Evolutionary conservation across 2,113 vertebrate species (phyloP).

Genomic region (Campylomormyrus tamandua): DNA sequence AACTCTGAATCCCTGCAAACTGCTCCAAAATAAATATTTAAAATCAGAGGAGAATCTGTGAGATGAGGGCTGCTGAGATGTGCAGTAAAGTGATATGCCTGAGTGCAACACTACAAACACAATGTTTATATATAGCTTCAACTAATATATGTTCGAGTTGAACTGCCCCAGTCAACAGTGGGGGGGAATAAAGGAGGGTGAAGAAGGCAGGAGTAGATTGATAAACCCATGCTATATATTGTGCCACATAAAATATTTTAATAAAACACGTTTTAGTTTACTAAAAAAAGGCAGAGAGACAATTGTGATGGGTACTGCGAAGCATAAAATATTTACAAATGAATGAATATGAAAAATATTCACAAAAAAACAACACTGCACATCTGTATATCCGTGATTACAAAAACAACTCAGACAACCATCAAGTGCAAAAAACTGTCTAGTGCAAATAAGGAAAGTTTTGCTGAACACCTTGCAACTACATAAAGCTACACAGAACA

Average conservation of each 20-base stretch:
- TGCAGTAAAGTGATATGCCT: not conserved
- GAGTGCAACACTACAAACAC: not conserved
- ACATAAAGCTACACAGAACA: not conserved
- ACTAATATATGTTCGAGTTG: not conserved
- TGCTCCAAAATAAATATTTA: not conserved
- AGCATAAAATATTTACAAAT: constrained; percentile 18
- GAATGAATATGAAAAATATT: not conserved
- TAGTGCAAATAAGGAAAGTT: not conserved
- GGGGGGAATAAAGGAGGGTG: not conserved
- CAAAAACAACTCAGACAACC: not conserved
- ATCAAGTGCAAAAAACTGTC: not conserved
- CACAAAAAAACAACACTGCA: not conserved
- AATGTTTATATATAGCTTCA: not conserved
- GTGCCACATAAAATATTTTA: constrained; percentile 4
- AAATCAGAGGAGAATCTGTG: not conserved
- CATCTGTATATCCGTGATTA: not conserved
- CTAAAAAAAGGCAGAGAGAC: not conserved
- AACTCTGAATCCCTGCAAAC: not conserved
- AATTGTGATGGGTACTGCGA: not conserved
- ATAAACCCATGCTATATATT: not conserved
- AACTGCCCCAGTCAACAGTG: not conserved
- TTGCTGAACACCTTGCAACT: not conserved
- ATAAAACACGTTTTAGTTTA: not conserved
- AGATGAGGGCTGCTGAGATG: not conserved
- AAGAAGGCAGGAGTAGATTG: not conserved